Base-by-base conservation (phyloP, 2,888 invertebrate species). In the Venusia cambrica region DNA sequence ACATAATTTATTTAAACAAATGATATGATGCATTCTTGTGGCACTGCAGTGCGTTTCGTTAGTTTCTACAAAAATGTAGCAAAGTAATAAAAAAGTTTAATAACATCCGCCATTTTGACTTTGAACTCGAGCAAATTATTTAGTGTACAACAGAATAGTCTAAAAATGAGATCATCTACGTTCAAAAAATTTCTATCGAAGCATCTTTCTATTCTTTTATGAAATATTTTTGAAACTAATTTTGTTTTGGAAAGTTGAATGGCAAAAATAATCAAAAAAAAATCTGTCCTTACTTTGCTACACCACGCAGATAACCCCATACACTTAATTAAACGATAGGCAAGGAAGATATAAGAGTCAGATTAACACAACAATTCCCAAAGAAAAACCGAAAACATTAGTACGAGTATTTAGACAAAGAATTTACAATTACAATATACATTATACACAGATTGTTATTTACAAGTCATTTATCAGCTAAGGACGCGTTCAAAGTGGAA, bases 21-120 rank as follows among this genome's bases (percentile, higher is more conserved):
- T 88, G 88, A 88, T 88, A 88, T 88, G 88, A 87, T 77, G 81
- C 71, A 87, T 88, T 88, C 88, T 87, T 87, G 88, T 81, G 60
- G 76, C 76, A 72, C 73, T 28, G 15, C 48, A 39, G 73, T 73
- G 73, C 79, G 52, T 68, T 39, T 64, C 79, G 80, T 79, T 62
- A 64, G 57, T 54, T 57, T 48, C 51, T 25, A 20, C 10, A 21
- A 29, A 34, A 16, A 44, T 38, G 29, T 48, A 58, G 50, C 57
- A 45, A 43, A 65, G 55, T 59, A 68, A 53, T 52, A 48, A 45
- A 4, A 29, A 33, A 43, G 21, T 42, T 28, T 39, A 45, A 32
- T 45, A 33, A 31, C 24, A 11, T 7, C 6, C 14, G 5, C 18
- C 16, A 18, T 15, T 13, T 20, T 20, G 10, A 16, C n/a, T 21